A percentile compares a stretch with the other conserved stretches of the same genome.
Conservation (phyloP, 2,888 invertebrate genomes). For the Troides helena region DNA sequence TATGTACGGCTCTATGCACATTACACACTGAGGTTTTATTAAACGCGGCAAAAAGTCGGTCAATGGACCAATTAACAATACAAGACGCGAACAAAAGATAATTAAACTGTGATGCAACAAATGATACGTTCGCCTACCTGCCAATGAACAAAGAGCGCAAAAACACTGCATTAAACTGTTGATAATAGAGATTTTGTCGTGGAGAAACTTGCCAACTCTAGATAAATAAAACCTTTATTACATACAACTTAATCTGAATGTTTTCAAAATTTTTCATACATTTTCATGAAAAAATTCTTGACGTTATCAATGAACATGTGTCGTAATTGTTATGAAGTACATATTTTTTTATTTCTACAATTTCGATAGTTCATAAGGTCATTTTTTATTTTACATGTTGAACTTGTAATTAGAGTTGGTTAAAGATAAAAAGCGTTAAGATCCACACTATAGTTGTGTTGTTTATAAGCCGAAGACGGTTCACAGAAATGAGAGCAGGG, state of each 20-base stretch:
- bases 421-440: constrained; percentile 5
- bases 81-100: constrained; percentile 61
- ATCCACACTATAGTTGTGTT: constrained; percentile 1
- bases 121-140: constrained; percentile 36
- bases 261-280: too few relatives aligned
- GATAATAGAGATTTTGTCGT: constrained; percentile 6
- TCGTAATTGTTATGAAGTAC: background rate
- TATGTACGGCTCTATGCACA: constrained; percentile 6
- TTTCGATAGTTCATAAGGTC: background rate
- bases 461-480: constrained; percentile 34
- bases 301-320: background rate
- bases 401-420: background rate
- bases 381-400: background rate
- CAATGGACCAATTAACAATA: constrained; percentile 63
- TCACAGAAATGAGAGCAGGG: constrained; percentile 47
- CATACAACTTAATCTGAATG: too few relatives aligned
- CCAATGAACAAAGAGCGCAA: constrained; percentile 39
- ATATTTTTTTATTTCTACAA: background rate
- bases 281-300: too few relatives aligned
- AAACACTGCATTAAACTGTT: constrained; percentile 3
- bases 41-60: constrained; percentile 54
- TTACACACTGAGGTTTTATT: constrained; percentile 33
- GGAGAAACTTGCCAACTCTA: background rate
- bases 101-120: constrained; percentile 48
- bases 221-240: background rate